Percentiles rank a stretch among this genome's conserved stretches.
These are phyloP conservation scores for Chloebia gouldiae DNA, from an alignment of 2,113 vertebrate genomes.

Conservation along the genomic window DNA sequence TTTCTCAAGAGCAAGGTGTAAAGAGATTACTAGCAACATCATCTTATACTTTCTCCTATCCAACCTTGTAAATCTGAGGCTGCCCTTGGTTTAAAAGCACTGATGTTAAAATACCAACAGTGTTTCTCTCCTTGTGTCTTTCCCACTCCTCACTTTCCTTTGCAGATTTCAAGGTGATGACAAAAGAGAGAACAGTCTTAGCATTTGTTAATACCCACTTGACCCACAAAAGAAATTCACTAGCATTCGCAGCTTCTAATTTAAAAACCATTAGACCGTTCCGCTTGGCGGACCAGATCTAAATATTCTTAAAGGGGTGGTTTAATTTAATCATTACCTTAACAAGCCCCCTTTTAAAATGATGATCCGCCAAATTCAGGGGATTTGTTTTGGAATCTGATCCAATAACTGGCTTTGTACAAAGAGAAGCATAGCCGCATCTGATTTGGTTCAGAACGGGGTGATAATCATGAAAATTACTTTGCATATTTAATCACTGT, in stretches of 20 bases:
- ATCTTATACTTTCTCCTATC: neutral
- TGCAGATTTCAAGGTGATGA: slow-evolving; percentile 81
- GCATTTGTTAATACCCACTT: slow-evolving; percentile 85
- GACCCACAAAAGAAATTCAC: slow-evolving; percentile 82
- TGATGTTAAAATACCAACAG: slow-evolving; percentile 25
- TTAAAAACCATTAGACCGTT: slow-evolving; percentile 93
- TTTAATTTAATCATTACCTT: slow-evolving; percentile 99
- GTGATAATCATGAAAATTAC: slow-evolving; percentile 85
- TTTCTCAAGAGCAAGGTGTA: neutral
- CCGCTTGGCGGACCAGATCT: slow-evolving; percentile 91
- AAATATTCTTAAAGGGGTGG: slow-evolving; percentile 97
- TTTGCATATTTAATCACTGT: slow-evolving; percentile 88
- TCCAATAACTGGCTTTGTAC: slow-evolving; percentile 85
- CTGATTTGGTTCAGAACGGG: slow-evolving; percentile 81
- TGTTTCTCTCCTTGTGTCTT: slow-evolving; percentile 45
- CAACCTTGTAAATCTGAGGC: slow-evolving; percentile 6
- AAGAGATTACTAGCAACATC: neutral
- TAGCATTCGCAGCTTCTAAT: slow-evolving; percentile 81
- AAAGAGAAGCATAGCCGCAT: slow-evolving; percentile 80
- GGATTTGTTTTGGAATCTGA: slow-evolving; percentile 96
- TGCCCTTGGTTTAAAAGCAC: slow-evolving; percentile 58
- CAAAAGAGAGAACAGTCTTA: slow-evolving; percentile 78
- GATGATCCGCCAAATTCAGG: slow-evolving; percentile 89
- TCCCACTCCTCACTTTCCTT: slow-evolving; percentile 64
- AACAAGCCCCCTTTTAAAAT: slow-evolving; percentile 96